Evolutionary conservation across 35 echinoderm and acorn worm genomes (phyloP), one percentile per base, ranked within the genome.

Genomic region (Patiria miniata): DNA sequence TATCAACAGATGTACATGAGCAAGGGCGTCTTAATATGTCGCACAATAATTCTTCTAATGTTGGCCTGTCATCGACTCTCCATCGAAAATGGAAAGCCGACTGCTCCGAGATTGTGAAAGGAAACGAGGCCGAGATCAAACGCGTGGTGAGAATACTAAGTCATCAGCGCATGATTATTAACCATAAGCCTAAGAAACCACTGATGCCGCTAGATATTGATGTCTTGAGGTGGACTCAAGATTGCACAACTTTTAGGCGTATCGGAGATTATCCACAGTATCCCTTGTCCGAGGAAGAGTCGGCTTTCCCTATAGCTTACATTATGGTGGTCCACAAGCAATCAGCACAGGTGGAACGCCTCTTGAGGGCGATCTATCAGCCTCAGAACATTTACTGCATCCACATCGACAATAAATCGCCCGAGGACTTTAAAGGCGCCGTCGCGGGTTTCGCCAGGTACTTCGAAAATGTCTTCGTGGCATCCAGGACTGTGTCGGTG

Each of bases 381-480:
- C 92, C 87, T 5, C 92, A 94, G 56, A 94, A 91, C 40, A 39
- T 91, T n/a, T 91, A 91, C 90, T 91, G 90, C 84, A 91, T 91
- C n/a, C 90, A 91, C 51, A 68, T 78, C 18, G 90, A 91, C 52
- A 21, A 22, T 5, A 86, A 91, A 68, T 77, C 90, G 19, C 84
- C 73, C 0, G 22, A 51, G 10, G n/a, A 39, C 36, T 92, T 92
- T 69, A 57, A 89, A 39, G 23, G 60, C 14, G 86, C 86, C 37
- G 79, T 93, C 14, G 23, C 37, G 18, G 79, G 55, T 1, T 17
- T 93, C 0, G 86, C 81, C 23, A 39, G 15, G 7, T 92, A 85
- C 44, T 92, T 92, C 52, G 42, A 42, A 40, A 92, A 93, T 47
- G 86, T 88, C 17, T 90, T 93, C 81, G 77, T 93, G 29, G 61